phyloP scores from a whole-genome alignment of 2,888 invertebrate species.

The Polydrusus pterygomalis region DNA sequence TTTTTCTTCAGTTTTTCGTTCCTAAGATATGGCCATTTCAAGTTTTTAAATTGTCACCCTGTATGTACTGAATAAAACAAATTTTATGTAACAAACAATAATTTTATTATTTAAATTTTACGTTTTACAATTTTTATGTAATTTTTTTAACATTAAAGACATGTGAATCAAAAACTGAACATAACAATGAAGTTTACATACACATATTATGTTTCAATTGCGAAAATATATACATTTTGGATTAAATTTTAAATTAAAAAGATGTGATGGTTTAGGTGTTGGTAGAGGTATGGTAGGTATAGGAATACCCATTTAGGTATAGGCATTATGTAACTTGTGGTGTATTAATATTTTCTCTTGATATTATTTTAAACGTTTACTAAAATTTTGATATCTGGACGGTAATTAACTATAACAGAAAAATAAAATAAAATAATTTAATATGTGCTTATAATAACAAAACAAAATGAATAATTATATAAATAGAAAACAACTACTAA shows the following conservation, averaged over 20 bases:
- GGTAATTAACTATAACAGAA: constrained; percentile 4
- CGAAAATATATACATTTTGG: not conserved
- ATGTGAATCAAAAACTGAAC: not conserved
- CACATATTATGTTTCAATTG: not conserved
- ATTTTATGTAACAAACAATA: constrained; percentile 22
- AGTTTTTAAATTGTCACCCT: no score
- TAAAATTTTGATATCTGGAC: constrained; percentile 4
- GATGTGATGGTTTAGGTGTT: no score
- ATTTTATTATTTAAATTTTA: constrained; percentile 16
- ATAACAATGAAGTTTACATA: constrained; percentile 1
- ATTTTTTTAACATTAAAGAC: not conserved
- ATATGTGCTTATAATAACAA: not conserved
- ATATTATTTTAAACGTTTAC: constrained; percentile 4
- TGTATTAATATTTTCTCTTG: not conserved
- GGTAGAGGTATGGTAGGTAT: no score
- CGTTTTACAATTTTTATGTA: constrained; percentile 7
- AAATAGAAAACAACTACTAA: constrained; percentile 1
- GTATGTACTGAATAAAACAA: constrained; percentile 11
- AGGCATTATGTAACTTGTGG: no score
- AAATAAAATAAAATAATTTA: constrained; percentile 19
- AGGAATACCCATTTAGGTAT: no score
- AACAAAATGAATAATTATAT: constrained; percentile 2
- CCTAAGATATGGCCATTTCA: no score
- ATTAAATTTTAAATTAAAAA: constrained; percentile 1
- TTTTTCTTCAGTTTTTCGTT: no score